phyloP scores from a whole-genome alignment of 1,140 invertebrate genomes.

The Leptinotarsa defecta region DNA sequence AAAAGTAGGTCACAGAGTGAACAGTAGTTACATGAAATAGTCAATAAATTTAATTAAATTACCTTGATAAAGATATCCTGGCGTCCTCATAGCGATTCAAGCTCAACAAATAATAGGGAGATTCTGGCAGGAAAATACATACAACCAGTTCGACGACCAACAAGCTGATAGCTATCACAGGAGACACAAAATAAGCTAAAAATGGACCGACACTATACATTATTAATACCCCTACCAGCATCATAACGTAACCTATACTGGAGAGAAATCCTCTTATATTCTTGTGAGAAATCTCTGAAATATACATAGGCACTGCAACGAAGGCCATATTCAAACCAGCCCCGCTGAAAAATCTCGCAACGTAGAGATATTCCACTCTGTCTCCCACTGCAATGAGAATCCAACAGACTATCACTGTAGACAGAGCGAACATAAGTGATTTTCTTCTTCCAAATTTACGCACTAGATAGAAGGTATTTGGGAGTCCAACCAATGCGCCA shows the following conservation, averaged over 20 bases:
- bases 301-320: slow-evolving; percentile 51
- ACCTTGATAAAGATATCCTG: slow-evolving; percentile 56
- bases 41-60: too few species aligned
- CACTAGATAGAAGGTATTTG: slow-evolving; percentile 59
- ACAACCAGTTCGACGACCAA: slow-evolving; percentile 32
- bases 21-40: too few species aligned
- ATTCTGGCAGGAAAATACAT: slow-evolving; percentile 42
- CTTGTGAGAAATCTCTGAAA: slow-evolving; percentile 51
- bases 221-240: slow-evolving; percentile 46
- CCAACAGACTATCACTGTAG: slow-evolving; percentile 69
- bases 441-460: slow-evolving; percentile 68
- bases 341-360: slow-evolving; percentile 56
- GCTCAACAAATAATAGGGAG: slow-evolving; percentile 43
- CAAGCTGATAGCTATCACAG: slow-evolving; percentile 42
- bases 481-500: slow-evolving; percentile 64
- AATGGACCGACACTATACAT: slow-evolving; percentile 47
- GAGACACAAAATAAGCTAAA: slow-evolving; percentile 16
- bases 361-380: slow-evolving; percentile 56
- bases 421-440: slow-evolving; percentile 61
- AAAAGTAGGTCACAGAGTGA: too few species aligned
- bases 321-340: slow-evolving; percentile 47
- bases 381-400: slow-evolving; percentile 59
- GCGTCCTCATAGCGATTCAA: slow-evolving; percentile 58
- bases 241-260: slow-evolving; percentile 48
- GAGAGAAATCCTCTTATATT: slow-evolving; percentile 49